Conservation (phyloP, 2,888 invertebrate genomes). For the Abrostola tripartita region DNA sequence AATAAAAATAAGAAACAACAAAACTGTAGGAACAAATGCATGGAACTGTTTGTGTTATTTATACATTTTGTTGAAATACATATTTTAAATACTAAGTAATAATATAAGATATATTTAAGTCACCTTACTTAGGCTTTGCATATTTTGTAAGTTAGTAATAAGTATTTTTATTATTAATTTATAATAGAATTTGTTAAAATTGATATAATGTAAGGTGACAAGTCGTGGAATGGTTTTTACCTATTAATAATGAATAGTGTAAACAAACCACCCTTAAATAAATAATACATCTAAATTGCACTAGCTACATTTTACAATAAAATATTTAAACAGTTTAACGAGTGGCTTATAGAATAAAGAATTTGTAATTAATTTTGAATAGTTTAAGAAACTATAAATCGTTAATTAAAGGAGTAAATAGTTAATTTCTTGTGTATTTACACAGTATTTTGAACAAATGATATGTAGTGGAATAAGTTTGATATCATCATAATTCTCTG, state of each 20-base stretch:
- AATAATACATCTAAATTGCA: conserved; percentile 80
- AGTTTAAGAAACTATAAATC: too few relatives aligned
- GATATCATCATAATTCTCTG: not conserved
- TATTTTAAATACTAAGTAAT: conserved; percentile 34
- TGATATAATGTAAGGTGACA: conserved; percentile 48
- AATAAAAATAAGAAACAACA: conserved; percentile 17
- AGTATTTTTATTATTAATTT: conserved; percentile 25
- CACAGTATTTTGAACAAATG: not conserved
- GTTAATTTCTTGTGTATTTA: too few relatives aligned
- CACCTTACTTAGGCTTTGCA: conserved; percentile 30
- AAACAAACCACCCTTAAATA: conserved; percentile 74
- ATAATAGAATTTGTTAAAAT: conserved; percentile 26
- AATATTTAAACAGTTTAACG: conserved; percentile 38
- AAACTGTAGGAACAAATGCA: conserved; percentile 38
- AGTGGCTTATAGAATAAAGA: not conserved
- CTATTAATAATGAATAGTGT: conserved; percentile 64
- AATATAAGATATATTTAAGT: conserved; percentile 30
- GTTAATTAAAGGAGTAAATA: too few relatives aligned
- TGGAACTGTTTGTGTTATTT: conserved; percentile 30
- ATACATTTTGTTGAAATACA: conserved; percentile 21
- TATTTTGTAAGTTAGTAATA: too few relatives aligned
- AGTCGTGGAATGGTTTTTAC: conserved; percentile 75
- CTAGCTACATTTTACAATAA: conserved; percentile 74
- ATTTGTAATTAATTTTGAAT: too few relatives aligned
- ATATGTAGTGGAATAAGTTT: not conserved